Evolutionary conservation across 2,797 vertebrate species (phyloP), one percentile per base, ranked within the genome.

Genomic region (Phalanger gymnotis): DNA sequence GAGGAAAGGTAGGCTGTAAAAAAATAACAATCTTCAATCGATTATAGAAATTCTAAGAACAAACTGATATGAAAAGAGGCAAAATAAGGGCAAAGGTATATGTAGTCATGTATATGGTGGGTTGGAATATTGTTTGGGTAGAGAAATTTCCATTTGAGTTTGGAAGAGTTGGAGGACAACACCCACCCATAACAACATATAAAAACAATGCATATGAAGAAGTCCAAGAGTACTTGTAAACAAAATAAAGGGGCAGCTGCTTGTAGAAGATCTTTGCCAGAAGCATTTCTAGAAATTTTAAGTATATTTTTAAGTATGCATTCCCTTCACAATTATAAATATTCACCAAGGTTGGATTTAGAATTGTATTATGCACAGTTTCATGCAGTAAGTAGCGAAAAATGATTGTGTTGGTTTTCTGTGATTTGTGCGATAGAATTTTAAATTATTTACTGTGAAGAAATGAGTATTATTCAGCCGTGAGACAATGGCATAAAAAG

Each of bases 181-280:
- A 52, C 10, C 51, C 9, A 89, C 95, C 94, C 92, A 12, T 30
- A 13, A 47, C 3, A 30, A 30, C 92, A 92, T 94, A 30, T 87
- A 90, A 51, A 93, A 54, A 95, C 90, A 93, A n/a, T 91, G 73
- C 47, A 10, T 19, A 7, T 73, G 14, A 73, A 16, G 61, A 61
- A 66, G 31, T 66, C 58, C 31, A 66, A 66, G 31, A 66, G 12
- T 4, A 34, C n/a, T 73, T 40, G 28, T 73, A 73, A 40, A 73
- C 19, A 40, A 73, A 40, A 73, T 22, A 73, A 40, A 73, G 66
- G 5, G n/a, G 16, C n/a, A 40, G 61, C n/a, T 40, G 16, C 66
- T 73, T 25, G 28, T 94, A 94, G 93, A 55, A 92, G 54, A 28
- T 95, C 95, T 97, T 96, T 95, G 92, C 81, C 97, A 96, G 95